These are phyloP conservation scores for Taeniopygia guttata DNA, from an alignment of 2,797 vertebrate species.

Conservation along the genomic window DNA sequence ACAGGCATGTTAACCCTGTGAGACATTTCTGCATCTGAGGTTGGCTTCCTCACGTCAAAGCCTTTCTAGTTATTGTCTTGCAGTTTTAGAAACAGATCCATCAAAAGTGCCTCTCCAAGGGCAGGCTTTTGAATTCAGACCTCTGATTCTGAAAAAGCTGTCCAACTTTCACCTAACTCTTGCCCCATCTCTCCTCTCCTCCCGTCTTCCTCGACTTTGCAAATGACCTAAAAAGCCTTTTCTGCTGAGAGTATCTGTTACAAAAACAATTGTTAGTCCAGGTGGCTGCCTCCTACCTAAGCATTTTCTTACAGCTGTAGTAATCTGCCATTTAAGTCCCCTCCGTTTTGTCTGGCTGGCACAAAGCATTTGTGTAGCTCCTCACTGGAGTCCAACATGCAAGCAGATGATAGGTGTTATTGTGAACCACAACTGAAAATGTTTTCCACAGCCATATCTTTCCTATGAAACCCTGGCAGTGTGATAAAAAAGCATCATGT, in stretches of 20 bases:
- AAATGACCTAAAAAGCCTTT: not conserved
- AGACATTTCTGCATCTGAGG: not conserved
- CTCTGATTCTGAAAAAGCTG: not conserved
- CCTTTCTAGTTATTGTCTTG: not conserved
- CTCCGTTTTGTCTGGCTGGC: not conserved
- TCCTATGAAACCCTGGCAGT: constrained; percentile 9
- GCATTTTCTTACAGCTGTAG: not conserved
- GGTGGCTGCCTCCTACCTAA: not conserved
- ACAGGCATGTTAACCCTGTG: not conserved
- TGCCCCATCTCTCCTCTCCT: not conserved
- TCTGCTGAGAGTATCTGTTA: not conserved
- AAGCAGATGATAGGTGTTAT: not conserved
- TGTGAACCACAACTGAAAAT: not conserved
- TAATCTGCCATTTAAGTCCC: not conserved
- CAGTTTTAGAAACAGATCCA: not conserved
- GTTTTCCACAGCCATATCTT: constrained; percentile 1
- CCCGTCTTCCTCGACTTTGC: too few relatives aligned
- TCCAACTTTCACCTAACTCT: not conserved
- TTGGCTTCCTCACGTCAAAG: not conserved
- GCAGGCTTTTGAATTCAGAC: not conserved
- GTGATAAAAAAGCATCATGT: not conserved
- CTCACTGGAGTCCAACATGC: not conserved
- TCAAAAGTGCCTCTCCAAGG: not conserved
- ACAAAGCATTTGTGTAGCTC: not conserved
- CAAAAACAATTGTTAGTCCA: not conserved